phyloP scores from a whole-genome alignment of 2,888 invertebrate species.

The Coleophora deauratella region DNA sequence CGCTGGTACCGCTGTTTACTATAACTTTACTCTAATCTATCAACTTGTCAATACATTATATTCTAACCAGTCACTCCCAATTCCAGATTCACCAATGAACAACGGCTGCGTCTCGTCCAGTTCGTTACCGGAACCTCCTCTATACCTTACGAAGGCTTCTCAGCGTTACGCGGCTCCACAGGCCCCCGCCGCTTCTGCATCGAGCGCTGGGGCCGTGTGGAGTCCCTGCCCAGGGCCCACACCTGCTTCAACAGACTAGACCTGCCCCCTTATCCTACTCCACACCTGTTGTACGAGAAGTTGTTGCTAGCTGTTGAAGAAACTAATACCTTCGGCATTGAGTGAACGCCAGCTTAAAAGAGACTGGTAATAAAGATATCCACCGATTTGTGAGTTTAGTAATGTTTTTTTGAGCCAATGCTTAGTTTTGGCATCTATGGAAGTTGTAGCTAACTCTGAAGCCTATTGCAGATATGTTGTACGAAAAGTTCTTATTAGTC shows the following conservation, averaged over 20 bases:
- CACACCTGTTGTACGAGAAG: constrained; percentile 93
- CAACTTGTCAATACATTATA: too few relatives aligned
- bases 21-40: too few relatives aligned
- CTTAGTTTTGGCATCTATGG: too few relatives aligned
- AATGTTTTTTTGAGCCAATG: too few relatives aligned
- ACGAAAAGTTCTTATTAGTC: too few relatives aligned
- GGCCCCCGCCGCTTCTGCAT: constrained; percentile 97
- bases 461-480: too few relatives aligned
- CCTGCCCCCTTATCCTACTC: constrained; percentile 95
- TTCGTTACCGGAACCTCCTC: constrained; percentile 99
- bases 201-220: constrained; percentile 97
- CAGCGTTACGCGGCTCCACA: constrained; percentile 94
- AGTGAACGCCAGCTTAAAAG: constrained; percentile 69
- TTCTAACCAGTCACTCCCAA: neutral
- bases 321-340: constrained; percentile 97
- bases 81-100: constrained; percentile 91
- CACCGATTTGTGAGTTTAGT: constrained; percentile 5
- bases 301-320: constrained; percentile 94
- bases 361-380: neutral
- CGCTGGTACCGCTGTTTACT: too few relatives aligned
- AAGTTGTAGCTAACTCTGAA: too few relatives aligned
- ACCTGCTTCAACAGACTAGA: constrained; percentile 98
- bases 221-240: constrained; percentile 95
- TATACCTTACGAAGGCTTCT: constrained; percentile 98
- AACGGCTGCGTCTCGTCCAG: constrained; percentile 91